Base-by-base conservation (phyloP, 2,113 vertebrate species). In the Crotalus viridis region DNA sequence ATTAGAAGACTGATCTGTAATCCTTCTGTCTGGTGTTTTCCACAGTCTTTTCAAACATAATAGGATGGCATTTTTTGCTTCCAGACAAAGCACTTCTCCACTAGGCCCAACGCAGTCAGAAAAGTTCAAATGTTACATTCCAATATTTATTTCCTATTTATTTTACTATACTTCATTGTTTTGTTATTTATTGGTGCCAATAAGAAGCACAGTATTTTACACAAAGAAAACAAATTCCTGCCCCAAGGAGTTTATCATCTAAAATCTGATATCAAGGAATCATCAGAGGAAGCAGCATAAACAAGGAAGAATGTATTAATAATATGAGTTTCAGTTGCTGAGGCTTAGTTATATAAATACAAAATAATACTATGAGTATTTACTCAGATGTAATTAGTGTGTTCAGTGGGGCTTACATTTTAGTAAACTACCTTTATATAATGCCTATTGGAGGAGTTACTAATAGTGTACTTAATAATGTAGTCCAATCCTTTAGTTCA, bases 1-100 rank as follows among this genome's bases (percentile, higher is more conserved):
- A 39, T 93, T 74, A 15, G 69, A 10, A 15, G 22, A 22, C 92
- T 93, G 43, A 51, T 24, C 87, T 91, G 4, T 92, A 92, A 8
- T 91, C 33, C 19, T 90, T 93, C 43, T 43, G 85, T 93, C 51
- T 55, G 89, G 28, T 90, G 10, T 89, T 95, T 94, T 95, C 81
- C 43, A 19, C 28, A 64, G 0, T 52, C 33, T 0, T 74, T 95
- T 69, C 89, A 87, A 91, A 89, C 57, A 93, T 55, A 90, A 10
- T 92, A 91, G 2, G 90, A 48, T 94, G 13, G 9, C 28, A 12
- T 56, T 12, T 69, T 94, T 96, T 74, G 39, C 52, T 93, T 54
- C 28, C 92, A 89, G 39, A 28, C 61, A 33, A n/a, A 94, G 7
- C 61, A 85, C 94, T 95, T 95, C 57, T 19, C 69, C 55, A 92